Evolutionary conservation across 2,888 invertebrate species (phyloP), one percentile per base, ranked within the genome.

Genomic region (Diadegma fenestrale): DNA sequence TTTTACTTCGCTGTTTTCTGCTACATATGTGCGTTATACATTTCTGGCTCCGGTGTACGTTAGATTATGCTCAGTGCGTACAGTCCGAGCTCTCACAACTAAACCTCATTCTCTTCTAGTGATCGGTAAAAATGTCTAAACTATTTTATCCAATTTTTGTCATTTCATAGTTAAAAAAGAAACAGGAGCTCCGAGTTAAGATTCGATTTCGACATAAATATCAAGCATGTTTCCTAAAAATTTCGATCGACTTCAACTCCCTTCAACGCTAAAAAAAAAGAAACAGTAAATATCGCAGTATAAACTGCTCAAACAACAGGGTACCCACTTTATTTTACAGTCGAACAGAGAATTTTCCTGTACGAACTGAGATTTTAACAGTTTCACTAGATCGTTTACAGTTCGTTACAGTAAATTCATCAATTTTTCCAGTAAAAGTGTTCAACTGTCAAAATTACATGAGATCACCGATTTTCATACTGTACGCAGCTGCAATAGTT

Each of bases 1-100:
- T 87, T 86, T 87, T 87, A 72, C 76, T 43, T 61, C 79, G 66
- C 64, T 76, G 72, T 66, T 85, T 61, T 75, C 48, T 58, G 63
- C 84, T 71, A 37, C 66, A 37, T 45, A 48, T 64, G 43, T 71
- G 64, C 61, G n/a, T 41, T 30, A 33, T 78, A 48, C 73, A 43
- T 61, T 69, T 30, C 69, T 69, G 19, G 33, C 61, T 69, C 45
- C 26, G 41, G 26, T n/a, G 43, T 66, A 10, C 51, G n/a, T 51
- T 41, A 30, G 66, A 69, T 61, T 61, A 61, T 30, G 37, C 71
- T 71, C 37, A 8, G 19, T 63, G 10, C 43, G 6, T 33, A 80
- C 37, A 78, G 78, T 78, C 33, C 43, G 61, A 69, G 14, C 54
- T 54, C 45, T 58, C 45, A n/a, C 43, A 61, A 45, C 45, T 78